These are phyloP conservation scores for Lipophrys pholis DNA, from an alignment of 2,113 vertebrate species.

Conservation along the genomic window DNA sequence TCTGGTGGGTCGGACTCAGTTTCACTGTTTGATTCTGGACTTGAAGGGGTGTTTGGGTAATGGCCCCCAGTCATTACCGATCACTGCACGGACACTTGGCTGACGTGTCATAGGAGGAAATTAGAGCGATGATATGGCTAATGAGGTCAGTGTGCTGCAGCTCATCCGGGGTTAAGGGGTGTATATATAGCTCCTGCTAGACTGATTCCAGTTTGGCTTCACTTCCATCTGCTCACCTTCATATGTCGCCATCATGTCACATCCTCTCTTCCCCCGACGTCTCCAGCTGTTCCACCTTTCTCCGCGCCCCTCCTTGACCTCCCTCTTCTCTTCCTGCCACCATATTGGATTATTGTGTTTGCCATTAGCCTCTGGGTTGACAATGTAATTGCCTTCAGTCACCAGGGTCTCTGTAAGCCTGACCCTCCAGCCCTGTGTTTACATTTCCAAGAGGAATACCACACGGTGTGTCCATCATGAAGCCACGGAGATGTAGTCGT, in stretches of 20 bases:
- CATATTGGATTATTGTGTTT: slow-evolving; percentile 66
- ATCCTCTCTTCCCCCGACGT: neutral
- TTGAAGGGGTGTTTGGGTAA: slow-evolving; percentile 16
- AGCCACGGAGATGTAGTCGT: neutral
- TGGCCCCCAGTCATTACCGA: slow-evolving; percentile 17
- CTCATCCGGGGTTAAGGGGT: slow-evolving; percentile 8
- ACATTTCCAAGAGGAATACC: slow-evolving; percentile 31
- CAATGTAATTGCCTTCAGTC: slow-evolving; percentile 59
- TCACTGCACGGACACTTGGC: slow-evolving; percentile 12
- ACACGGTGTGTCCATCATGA: slow-evolving; percentile 16
- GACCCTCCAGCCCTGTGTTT: slow-evolving; percentile 33
- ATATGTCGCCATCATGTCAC: too few species aligned
- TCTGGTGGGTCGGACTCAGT: slow-evolving; percentile 5
- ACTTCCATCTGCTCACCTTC: slow-evolving; percentile 14
- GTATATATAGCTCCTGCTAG: slow-evolving; percentile 6
- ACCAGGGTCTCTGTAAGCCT: slow-evolving; percentile 30
- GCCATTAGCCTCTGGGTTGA: slow-evolving; percentile 62
- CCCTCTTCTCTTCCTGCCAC: slow-evolving; percentile 38
- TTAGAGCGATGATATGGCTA: slow-evolving; percentile 28
- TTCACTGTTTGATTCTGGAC: slow-evolving; percentile 2
- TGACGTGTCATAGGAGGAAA: slow-evolving; percentile 42
- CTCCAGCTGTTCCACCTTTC: neutral
- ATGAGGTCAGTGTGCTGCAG: slow-evolving; percentile 23
- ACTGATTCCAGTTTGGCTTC: slow-evolving; percentile 33
- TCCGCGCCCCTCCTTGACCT: slow-evolving; percentile 48